These are phyloP conservation scores for Nyctereutes procyonoides DNA, from an alignment of 2,113 vertebrate species.

Conservation along the genomic window DNA sequence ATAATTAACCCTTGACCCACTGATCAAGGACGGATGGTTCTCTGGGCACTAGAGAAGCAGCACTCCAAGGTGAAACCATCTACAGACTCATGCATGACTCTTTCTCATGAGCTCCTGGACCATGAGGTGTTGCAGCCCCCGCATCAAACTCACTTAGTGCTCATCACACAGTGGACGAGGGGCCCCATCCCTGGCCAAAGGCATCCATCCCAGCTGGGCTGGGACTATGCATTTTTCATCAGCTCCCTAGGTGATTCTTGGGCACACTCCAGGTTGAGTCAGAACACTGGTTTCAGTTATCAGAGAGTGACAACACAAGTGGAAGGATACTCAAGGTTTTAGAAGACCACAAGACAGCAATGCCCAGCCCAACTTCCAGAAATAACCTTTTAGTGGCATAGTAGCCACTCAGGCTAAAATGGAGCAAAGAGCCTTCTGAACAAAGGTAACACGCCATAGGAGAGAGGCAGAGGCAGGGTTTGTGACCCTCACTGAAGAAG, in stretches of 20 bases:
- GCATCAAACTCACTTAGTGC: no score
- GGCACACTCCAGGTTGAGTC: background rate
- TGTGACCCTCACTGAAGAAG: background rate
- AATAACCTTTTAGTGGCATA: background rate
- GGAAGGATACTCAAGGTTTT: background rate
- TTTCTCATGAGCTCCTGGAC: background rate
- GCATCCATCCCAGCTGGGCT: background rate
- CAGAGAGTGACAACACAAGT: background rate
- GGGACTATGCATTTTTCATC: background rate
- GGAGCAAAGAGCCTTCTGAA: background rate
- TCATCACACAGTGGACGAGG: background rate
- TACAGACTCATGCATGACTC: background rate
- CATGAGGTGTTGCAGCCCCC: no score
- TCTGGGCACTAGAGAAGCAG: background rate
- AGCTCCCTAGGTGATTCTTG: background rate
- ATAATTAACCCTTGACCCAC: background rate
- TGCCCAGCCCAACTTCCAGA: background rate
- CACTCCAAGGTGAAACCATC: background rate
- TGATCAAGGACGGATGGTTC: background rate
- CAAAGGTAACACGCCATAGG: background rate
- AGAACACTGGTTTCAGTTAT: background rate
- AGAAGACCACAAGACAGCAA: background rate
- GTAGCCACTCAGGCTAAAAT: background rate
- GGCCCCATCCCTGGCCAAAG: accelerated
- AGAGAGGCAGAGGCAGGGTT: background rate